Evolutionary conservation across 2,113 vertebrate species (phyloP).

Genomic region (Podarcis cretensis): DNA sequence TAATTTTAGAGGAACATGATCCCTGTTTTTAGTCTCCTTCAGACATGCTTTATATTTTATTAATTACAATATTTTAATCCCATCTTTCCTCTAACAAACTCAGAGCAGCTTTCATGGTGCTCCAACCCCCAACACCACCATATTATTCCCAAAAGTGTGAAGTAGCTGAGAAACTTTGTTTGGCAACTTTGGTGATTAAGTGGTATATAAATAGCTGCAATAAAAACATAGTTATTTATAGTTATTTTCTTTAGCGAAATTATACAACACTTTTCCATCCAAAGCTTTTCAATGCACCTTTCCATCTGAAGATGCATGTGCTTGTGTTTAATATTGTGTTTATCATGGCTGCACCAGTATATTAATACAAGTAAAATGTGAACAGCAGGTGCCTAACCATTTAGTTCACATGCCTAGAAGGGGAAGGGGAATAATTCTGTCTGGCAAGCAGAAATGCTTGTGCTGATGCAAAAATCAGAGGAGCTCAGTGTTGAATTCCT

Average conservation of each 20-base stretch:
- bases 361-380: background rate
- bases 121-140: background rate
- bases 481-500: no score
- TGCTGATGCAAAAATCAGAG: no score
- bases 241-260: background rate
- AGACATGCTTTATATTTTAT: background rate
- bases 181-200: no score
- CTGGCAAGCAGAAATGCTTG: no score
- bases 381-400: background rate
- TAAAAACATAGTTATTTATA: background rate
- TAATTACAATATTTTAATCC: background rate
- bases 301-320: no score
- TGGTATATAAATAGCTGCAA: no score
- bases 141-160: no score
- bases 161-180: no score
- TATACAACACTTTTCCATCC: background rate
- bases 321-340: no score
- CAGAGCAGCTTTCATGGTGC: background rate
- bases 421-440: no score
- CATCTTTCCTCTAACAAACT: background rate
- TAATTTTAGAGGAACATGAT: conserved; percentile 58
- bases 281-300: background rate
- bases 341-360: background rate
- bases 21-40: conserved; percentile 42
- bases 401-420: background rate